phyloP scores from a whole-genome alignment of 2,888 invertebrate genomes.

The Tinea pellionella region DNA sequence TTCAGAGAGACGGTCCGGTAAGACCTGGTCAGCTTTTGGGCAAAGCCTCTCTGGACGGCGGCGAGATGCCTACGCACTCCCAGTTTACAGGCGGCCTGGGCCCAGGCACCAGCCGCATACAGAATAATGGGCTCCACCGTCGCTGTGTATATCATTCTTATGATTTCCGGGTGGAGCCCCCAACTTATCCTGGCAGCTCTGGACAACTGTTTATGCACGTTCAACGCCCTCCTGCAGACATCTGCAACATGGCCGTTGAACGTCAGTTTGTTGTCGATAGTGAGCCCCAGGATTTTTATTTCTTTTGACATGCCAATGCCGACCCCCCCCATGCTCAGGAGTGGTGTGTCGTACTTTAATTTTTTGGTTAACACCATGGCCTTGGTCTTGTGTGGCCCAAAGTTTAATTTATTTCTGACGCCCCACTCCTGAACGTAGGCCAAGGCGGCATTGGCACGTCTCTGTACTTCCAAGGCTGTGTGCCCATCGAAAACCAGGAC shows the following conservation, averaged over 20 bases:
- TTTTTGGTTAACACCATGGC: slow-evolving; percentile 15
- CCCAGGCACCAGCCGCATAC: background rate
- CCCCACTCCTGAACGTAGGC: slow-evolving; percentile 16
- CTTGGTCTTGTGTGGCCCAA: slow-evolving; percentile 16
- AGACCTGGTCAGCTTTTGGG: background rate
- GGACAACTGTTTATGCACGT: slow-evolving; percentile 13
- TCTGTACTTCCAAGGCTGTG: background rate
- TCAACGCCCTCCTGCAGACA: slow-evolving; percentile 14
- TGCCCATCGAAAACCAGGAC: slow-evolving; percentile 16
- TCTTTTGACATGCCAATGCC: background rate
- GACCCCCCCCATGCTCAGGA: slow-evolving; percentile 13
- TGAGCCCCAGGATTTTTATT: slow-evolving; percentile 1
- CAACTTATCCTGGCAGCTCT: slow-evolving; percentile 1
- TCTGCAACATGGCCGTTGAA: background rate
- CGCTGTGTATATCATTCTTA: background rate
- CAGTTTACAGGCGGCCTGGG: background rate
- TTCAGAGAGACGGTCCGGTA: background rate
- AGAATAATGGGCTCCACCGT: background rate
- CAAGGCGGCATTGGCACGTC: slow-evolving; percentile 5
- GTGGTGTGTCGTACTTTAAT: slow-evolving; percentile 15
- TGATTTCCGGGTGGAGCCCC: background rate
- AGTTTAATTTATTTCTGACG: slow-evolving; percentile 15
- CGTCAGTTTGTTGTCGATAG: slow-evolving; percentile 5
- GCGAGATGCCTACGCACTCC: background rate
- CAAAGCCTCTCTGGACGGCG: background rate